Evolutionary conservation across 2,888 invertebrate genomes (phyloP).

Genomic region (Achlya flavicornis): DNA sequence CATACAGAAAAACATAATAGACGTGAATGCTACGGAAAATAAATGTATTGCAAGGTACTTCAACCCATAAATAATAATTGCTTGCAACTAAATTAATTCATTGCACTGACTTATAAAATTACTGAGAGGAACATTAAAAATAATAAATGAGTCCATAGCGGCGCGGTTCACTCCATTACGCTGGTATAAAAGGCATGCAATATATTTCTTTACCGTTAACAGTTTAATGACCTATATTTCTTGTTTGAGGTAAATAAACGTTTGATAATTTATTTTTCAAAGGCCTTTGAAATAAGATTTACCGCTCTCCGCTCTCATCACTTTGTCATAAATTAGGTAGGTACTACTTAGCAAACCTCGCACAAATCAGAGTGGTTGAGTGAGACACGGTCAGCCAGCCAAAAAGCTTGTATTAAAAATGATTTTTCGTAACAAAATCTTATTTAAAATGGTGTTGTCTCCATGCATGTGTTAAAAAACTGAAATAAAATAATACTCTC

Average conservation of each 20-base stretch:
- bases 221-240: constrained; percentile 5
- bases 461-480: too few species aligned
- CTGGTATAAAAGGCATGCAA: constrained; percentile 1
- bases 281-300: not conserved
- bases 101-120: not conserved
- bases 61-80: not conserved
- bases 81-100: not conserved
- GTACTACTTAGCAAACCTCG: too few species aligned
- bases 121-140: not conserved
- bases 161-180: constrained; percentile 2
- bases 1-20: constrained; percentile 15
- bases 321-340: too few species aligned
- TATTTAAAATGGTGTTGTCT: too few species aligned
- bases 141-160: not conserved
- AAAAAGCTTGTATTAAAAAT: too few species aligned
- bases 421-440: too few species aligned
- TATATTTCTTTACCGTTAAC: not conserved
- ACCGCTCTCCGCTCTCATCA: too few species aligned
- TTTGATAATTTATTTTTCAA: not conserved
- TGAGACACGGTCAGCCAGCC: too few species aligned
- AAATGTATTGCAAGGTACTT: not conserved
- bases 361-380: too few species aligned
- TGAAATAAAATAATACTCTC: too few species aligned
- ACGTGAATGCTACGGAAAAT: not conserved
- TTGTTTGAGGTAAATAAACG: not conserved